Base-by-base conservation (phyloP, 2,888 invertebrate species). In the Harmothoe impar region DNA sequence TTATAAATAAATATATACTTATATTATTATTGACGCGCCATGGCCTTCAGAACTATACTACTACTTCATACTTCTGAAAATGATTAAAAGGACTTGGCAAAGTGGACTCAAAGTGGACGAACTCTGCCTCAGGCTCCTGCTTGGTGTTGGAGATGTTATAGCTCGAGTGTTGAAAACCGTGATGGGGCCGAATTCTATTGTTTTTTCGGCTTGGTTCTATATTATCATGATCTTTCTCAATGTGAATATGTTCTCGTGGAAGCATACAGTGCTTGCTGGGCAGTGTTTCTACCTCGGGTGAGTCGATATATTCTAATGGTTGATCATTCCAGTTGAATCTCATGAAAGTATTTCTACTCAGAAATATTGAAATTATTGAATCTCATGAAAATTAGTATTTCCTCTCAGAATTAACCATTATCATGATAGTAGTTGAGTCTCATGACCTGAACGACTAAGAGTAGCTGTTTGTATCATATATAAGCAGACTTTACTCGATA, bases 221-320 rank as follows among this genome's bases (percentile, higher is more conserved):
- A 62, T 72, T 72, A 29, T 29, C 3, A 62, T 72, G 25, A n/a
- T n/a, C 17, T 72, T 72, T 72, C n/a, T 62, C 3, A 20, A 62
- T 62, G 72, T 72, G 72, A 72, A n/a, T 29, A 15, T 72, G 25
- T 72, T 29, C 31, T 62, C n/a, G 25, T 62, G 20, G 23, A 62
- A 62, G 43, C 43, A 43, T 43, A 43, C 43, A 43, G 43, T 43
- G 43, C 43, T 43, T 43, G 43, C 23, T 29, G 29, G 72, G 29
- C 31, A 25, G 25, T 72, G 72, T 72, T 25, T 7, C 25, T 7
- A 25, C 72, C 72, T n/a, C 31, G 72, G 72, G 72, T 72, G 72
- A 72, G 72, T 72, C 72, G 29, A n/a, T 43, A n/a, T 43, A 62
- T 72, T 72, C 72, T 25, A 3, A 72, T 72, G 72, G 72, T 72